These are phyloP conservation scores for Conistra vaccinii DNA, from an alignment of 2,888 invertebrate genomes.

Conservation along the genomic window DNA sequence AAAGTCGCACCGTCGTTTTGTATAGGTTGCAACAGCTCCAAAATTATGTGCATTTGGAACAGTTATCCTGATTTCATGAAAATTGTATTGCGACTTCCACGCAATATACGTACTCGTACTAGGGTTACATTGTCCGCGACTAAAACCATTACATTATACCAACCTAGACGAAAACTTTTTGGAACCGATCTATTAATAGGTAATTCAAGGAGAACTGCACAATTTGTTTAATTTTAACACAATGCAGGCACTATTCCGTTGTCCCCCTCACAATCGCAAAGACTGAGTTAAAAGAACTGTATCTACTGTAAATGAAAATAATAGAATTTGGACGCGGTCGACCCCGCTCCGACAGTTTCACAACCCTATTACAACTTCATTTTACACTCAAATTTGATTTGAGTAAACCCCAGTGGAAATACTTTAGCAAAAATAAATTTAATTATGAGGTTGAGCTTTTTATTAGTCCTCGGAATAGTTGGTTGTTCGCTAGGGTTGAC, in stretches of 20 bases:
- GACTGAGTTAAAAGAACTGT: slow-evolving; percentile 17
- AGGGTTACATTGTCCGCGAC: neutral
- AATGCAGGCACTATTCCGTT: neutral
- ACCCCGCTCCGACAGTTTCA: slow-evolving; percentile 66
- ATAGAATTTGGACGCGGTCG: slow-evolving; percentile 70
- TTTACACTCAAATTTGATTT: slow-evolving; percentile 63
- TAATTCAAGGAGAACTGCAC: neutral
- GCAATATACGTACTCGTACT: neutral
- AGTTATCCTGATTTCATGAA: neutral
- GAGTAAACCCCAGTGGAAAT: slow-evolving; percentile 55
- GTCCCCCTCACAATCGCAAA: slow-evolving; percentile 2
- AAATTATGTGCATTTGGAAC: too few relatives aligned
- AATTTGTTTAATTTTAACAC: neutral
- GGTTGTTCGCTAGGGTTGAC: neutral
- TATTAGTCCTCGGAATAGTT: slow-evolving; percentile 6
- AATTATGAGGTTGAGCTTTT: slow-evolving; percentile 26
- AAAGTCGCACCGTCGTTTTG: too few relatives aligned
- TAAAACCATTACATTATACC: too few relatives aligned
- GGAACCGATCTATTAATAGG: neutral
- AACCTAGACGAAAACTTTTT: neutral
- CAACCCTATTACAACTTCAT: slow-evolving; percentile 73
- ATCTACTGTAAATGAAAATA: slow-evolving; percentile 60
- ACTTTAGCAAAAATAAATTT: slow-evolving; percentile 47
- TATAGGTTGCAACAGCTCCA: too few relatives aligned
- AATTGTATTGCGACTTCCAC: neutral